These are phyloP conservation scores for Drosophila mettleri DNA, from an alignment of 2,888 invertebrate species.

Conservation along the genomic window DNA sequence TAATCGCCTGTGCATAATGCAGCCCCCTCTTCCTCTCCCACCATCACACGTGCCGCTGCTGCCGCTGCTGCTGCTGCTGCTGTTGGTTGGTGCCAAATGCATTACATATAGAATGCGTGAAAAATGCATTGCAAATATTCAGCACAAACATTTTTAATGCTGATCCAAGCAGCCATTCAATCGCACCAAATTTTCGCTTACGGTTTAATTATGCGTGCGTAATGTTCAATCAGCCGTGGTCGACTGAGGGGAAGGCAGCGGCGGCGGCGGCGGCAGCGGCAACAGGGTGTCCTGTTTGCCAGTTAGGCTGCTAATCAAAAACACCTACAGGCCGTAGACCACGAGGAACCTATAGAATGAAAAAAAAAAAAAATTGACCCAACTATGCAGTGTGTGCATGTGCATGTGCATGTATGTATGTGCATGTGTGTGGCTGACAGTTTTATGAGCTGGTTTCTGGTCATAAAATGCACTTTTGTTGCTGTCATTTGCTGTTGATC, in stretches of 20 bases:
- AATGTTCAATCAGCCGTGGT: slow-evolving; percentile 51
- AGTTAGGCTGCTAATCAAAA: slow-evolving; percentile 47
- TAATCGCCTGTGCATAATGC: slow-evolving; percentile 72
- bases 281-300: slow-evolving; percentile 1
- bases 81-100: slow-evolving; percentile 43
- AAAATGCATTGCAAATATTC: slow-evolving; percentile 62
- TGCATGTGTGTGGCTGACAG: slow-evolving; percentile 45
- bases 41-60: slow-evolving; percentile 20
- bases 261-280: background rate
- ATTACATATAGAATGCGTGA: slow-evolving; percentile 52
- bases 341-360: background rate
- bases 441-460: slow-evolving; percentile 55
- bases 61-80: background rate
- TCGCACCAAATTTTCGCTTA: slow-evolving; percentile 57
- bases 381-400: background rate
- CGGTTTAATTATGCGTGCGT: slow-evolving; percentile 68
- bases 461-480: slow-evolving; percentile 49
- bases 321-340: slow-evolving; percentile 26
- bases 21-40: slow-evolving; percentile 27
- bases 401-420: background rate
- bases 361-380: background rate
- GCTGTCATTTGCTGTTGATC: slow-evolving; percentile 52
- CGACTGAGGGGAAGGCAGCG: background rate
- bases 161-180: slow-evolving; percentile 63
- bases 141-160: slow-evolving; percentile 62